Conservation (phyloP, 1,140 invertebrate genomes). For the Leucophenga varia region DNA sequence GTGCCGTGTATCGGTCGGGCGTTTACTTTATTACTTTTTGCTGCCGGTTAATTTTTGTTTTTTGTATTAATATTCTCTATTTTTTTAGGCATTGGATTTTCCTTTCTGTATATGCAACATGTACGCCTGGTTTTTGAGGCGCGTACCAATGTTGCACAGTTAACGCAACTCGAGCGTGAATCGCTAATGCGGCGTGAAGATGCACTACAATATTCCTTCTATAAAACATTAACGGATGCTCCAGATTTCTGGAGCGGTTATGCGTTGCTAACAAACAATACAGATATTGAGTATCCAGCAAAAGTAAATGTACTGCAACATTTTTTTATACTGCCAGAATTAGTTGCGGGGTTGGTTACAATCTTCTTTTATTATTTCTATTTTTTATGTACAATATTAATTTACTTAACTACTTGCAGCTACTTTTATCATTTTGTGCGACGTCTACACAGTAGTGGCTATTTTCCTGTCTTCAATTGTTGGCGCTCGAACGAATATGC, state of each 20-base stretch:
- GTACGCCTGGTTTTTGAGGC: conserved; percentile 46
- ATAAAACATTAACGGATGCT: conserved; percentile 47
- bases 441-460: conserved; percentile 10
- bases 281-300: conserved; percentile 50
- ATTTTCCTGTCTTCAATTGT: conserved; percentile 35
- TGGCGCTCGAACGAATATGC: conserved; percentile 12
- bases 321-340: conserved; percentile 49
- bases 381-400: conserved; percentile 1
- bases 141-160: conserved; percentile 42
- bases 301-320: conserved; percentile 47
- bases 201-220: conserved; percentile 52
- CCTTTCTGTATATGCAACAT: conserved; percentile 52
- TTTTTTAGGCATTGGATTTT: conserved; percentile 45
- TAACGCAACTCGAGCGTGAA: conserved; percentile 46
- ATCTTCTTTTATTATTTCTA: not conserved
- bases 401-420: conserved; percentile 20
- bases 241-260: conserved; percentile 44
- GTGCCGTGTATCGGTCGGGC: not conserved
- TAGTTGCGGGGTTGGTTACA: conserved; percentile 40
- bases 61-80: not conserved
- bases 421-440: conserved; percentile 46
- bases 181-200: conserved; percentile 42
- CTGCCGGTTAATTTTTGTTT: not conserved
- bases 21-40: not conserved
- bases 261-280: conserved; percentile 41